Percentiles rank a stretch among this genome's conserved stretches.
Evolutionary conservation across 1,140 invertebrate genomes (phyloP).

Genomic region (Lepidurus packardi): DNA sequence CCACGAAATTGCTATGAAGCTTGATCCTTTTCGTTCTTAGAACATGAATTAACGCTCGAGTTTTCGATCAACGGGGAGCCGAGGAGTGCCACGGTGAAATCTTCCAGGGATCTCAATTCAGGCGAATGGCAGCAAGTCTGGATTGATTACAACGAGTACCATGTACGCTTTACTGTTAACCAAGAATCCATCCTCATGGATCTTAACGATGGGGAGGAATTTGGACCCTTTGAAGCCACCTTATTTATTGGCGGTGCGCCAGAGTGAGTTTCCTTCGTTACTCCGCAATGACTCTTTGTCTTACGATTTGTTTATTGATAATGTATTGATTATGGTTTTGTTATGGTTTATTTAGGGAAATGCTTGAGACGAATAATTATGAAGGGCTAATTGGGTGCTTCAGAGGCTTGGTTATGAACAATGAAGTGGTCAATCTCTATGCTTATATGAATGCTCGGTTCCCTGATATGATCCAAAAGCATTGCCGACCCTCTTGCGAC

Average conservation of each 20-base stretch:
- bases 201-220: slow-evolving; percentile 73
- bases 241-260: slow-evolving; percentile 89
- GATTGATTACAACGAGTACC: slow-evolving; percentile 88
- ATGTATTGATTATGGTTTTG: not conserved
- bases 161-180: slow-evolving; percentile 89
- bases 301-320: slow-evolving; percentile 2
- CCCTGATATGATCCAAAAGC: slow-evolving; percentile 75
- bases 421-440: slow-evolving; percentile 81
- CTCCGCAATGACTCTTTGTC: not conserved
- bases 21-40: slow-evolving; percentile 52
- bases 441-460: slow-evolving; percentile 88
- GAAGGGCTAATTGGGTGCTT: slow-evolving; percentile 90
- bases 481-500: slow-evolving; percentile 87
- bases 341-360: slow-evolving; percentile 55
- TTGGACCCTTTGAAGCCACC: slow-evolving; percentile 83
- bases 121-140: slow-evolving; percentile 91
- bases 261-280: slow-evolving; percentile 53
- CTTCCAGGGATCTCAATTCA: slow-evolving; percentile 70
- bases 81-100: slow-evolving; percentile 70
- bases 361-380: slow-evolving; percentile 69
- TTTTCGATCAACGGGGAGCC: slow-evolving; percentile 77
- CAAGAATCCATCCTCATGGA: slow-evolving; percentile 80
- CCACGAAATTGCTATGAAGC: not conserved
- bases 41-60: slow-evolving; percentile 80
- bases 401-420: slow-evolving; percentile 82